Evolutionary conservation across 2,113 vertebrate species (phyloP).

Genomic region (Entelurus aequoreus): DNA sequence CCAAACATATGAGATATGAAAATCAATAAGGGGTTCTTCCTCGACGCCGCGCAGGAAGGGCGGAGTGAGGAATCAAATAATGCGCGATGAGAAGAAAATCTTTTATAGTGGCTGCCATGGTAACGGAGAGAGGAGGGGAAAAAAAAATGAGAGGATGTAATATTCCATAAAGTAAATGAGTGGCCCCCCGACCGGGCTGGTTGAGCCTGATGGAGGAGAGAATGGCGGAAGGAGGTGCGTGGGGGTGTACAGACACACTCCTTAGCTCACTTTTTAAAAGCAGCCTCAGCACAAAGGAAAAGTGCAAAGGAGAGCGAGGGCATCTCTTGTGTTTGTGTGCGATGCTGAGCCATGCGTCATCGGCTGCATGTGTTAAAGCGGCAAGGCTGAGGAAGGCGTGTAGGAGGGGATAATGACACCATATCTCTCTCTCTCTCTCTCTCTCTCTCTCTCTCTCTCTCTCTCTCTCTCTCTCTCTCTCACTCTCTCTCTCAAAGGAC

Average conservation of each 20-base stretch:
- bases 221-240: constrained; percentile 24
- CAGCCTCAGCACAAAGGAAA: constrained; percentile 54
- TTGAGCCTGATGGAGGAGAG: constrained; percentile 60
- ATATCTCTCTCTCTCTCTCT: constrained; percentile 10
- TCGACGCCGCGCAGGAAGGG: constrained; percentile 6
- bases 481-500: constrained; percentile 1
- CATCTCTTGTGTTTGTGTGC: constrained; percentile 20
- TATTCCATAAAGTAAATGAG: constrained; percentile 73
- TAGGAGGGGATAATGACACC: constrained; percentile 45
- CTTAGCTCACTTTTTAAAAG: constrained; percentile 54
- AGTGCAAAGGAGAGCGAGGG: constrained; percentile 33
- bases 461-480: no score
- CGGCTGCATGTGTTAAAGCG: constrained; percentile 25
- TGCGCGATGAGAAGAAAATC: constrained; percentile 60
- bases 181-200: constrained; percentile 58
- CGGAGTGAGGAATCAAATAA: constrained; percentile 54
- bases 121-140: constrained; percentile 55
- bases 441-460: constrained; percentile 30
- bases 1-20: constrained; percentile 63
- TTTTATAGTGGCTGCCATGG: constrained; percentile 76
- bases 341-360: constrained; percentile 8
- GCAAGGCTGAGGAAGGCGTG: constrained; percentile 13
- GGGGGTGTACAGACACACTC: constrained; percentile 38
- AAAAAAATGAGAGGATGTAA: constrained; percentile 55
- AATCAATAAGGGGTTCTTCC: constrained; percentile 64